phyloP scores from a whole-genome alignment of 2,888 invertebrate species.

The Philonicus albiceps region DNA sequence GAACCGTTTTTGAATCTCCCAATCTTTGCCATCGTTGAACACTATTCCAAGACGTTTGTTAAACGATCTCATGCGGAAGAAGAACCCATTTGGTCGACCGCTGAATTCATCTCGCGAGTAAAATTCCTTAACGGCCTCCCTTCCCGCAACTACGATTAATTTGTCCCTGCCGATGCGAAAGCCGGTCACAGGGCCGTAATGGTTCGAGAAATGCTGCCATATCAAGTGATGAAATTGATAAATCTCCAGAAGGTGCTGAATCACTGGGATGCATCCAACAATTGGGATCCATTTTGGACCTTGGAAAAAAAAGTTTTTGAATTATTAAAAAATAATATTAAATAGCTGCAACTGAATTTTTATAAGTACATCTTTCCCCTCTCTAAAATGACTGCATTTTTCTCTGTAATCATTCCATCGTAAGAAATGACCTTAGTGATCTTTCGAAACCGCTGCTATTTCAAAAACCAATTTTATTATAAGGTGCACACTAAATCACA shows the following conservation, averaged over 20 bases:
- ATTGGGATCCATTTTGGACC: conserved; percentile 69
- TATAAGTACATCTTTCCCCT: too few species aligned
- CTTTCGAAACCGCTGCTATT: too few species aligned
- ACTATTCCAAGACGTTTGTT: conserved; percentile 74
- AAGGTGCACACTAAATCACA: too few species aligned
- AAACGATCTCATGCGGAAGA: conserved; percentile 72
- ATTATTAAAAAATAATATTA: too few species aligned
- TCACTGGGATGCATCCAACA: conserved; percentile 65
- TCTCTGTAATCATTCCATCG: too few species aligned
- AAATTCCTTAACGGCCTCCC: conserved; percentile 70
- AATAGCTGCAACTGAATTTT: too few species aligned
- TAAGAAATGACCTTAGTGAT: too few species aligned
- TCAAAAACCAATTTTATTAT: too few species aligned
- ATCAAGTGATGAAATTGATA: conserved; percentile 68
- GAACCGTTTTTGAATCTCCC: conserved; percentile 74
- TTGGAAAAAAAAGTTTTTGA: conserved; percentile 53
- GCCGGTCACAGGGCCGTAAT: conserved; percentile 73
- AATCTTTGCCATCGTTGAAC: conserved; percentile 72
- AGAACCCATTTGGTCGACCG: conserved; percentile 76
- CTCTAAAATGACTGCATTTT: too few species aligned
- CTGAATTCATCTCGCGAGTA: conserved; percentile 72
- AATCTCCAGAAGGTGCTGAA: conserved; percentile 56
- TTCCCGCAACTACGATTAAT: conserved; percentile 70
- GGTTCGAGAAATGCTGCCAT: conserved; percentile 67
- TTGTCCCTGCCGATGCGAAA: conserved; percentile 71